These are phyloP conservation scores for Saccostrea echinata DNA, from an alignment of 1,140 invertebrate genomes.

Conservation along the genomic window DNA sequence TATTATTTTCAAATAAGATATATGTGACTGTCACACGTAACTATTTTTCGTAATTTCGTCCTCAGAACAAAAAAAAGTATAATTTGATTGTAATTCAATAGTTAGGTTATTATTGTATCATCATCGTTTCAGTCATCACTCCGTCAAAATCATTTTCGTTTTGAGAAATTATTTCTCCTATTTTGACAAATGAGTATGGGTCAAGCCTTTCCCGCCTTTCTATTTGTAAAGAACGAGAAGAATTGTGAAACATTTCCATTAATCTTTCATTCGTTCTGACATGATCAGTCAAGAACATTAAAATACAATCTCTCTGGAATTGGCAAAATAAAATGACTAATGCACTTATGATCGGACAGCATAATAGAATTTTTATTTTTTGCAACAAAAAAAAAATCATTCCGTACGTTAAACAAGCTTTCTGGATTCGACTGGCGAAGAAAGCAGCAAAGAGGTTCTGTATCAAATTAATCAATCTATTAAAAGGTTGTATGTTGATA, in stretches of 20 bases:
- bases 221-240: conserved; percentile 6
- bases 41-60: neutral
- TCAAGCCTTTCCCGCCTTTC: neutral
- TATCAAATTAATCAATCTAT: too few relatives aligned
- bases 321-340: conserved; percentile 39
- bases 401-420: neutral
- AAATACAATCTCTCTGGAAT: conserved; percentile 29
- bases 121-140: conserved; percentile 14
- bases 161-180: conserved; percentile 26
- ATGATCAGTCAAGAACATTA: conserved; percentile 35
- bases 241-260: conserved; percentile 24
- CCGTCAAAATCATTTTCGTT: conserved; percentile 7
- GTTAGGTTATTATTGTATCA: neutral
- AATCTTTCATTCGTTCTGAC: conserved; percentile 27
- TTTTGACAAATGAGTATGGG: conserved; percentile 11
- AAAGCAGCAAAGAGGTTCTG: neutral
- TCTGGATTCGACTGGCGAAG: neutral
- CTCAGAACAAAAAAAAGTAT: neutral
- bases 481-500: too few relatives aligned
- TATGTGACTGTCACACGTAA: neutral
- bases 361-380: conserved; percentile 31
- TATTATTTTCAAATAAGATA: neutral
- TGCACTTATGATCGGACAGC: conserved; percentile 30
- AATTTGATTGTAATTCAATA: neutral
- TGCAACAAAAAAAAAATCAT: conserved; percentile 15